Evolutionary conservation across 2,113 vertebrate genomes (phyloP), one percentile per base, ranked within the genome.

Genomic region (Irena cyanogastra): DNA sequence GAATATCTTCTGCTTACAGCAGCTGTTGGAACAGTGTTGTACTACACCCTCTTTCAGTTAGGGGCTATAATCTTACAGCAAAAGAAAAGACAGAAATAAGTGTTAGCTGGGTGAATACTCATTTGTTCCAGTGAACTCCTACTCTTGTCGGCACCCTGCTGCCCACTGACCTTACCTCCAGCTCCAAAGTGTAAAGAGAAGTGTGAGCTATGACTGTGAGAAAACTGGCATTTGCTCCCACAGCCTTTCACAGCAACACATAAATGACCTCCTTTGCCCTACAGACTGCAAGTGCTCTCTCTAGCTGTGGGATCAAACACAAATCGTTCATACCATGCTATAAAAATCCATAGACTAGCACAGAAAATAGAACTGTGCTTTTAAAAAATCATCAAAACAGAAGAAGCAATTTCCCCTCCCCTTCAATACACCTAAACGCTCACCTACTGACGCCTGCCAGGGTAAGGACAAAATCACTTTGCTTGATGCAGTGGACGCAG

Each of bases 1-100:
- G 82, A 89, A 84, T 52, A 50, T 84, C 82, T 86, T 83, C 69
- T 72, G 93, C 78, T 75, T 66, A 74, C 57, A 94, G 93, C 81
- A 89, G 89, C 61, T 90, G 91, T 59, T 70, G 26, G 71, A 94
- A 76, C 33, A 65, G 86, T 12, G 2, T 26, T 31, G 74, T 78
- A 70, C 22, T 41, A 45, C 33, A 90, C 79, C 49, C 50, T 93
- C 80, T 89, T 61, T 52, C 61, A 59, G 82, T 53, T 47, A 68
- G 56, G 49, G 87, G 33, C 63, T 88, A 77, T 47, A 87, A 70
- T 45, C 86, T 75, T 71, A 64, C 0, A 0, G 33, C 44, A 35
- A 22, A 87, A 66, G 84, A 82, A 85, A 66, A 33, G 27, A 74
- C n/a, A 47, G 59, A 37, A 96, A 13, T 68, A 86, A 89, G 16